A percentile compares a stretch with the other conserved stretches of the same genome.
These are phyloP conservation scores for Catostylus mosaicus DNA, from an alignment of 30 jellyfish, hydroid and myxozoan species.

Conservation along the genomic window DNA sequence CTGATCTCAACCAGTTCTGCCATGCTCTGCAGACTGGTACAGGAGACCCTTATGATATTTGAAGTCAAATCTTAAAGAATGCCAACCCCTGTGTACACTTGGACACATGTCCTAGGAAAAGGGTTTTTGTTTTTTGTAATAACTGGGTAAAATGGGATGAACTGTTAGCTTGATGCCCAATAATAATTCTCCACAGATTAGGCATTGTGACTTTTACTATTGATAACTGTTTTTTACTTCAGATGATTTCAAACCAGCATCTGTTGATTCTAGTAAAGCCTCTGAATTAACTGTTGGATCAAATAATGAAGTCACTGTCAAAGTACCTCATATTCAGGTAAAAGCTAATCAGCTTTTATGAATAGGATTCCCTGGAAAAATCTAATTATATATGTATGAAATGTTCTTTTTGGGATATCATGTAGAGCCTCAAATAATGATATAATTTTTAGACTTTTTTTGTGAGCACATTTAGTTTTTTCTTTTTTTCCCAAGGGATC, in stretches of 20 bases:
- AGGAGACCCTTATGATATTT: too few relatives aligned
- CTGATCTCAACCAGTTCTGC: too few relatives aligned
- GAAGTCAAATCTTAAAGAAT: too few relatives aligned
- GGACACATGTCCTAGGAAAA: not conserved
- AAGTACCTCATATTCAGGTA: slow-evolving; percentile 79
- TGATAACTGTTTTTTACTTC: not conserved
- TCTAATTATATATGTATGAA: too few relatives aligned
- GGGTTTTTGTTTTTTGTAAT: not conserved
- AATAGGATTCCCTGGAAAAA: too few relatives aligned
- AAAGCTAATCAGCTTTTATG: not conserved
- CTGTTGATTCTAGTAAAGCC: slow-evolving; percentile 88
- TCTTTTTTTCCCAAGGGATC: too few relatives aligned
- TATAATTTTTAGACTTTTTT: too few relatives aligned
- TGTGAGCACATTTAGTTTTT: too few relatives aligned
- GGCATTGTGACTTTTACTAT: not conserved
- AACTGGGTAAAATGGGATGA: not conserved
- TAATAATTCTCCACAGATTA: not conserved
- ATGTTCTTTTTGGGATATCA: too few relatives aligned
- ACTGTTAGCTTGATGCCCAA: not conserved
- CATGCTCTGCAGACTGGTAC: too few relatives aligned
- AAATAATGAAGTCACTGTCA: slow-evolving; percentile 75
- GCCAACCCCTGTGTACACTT: too few relatives aligned
- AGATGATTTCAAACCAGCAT: slow-evolving; percentile 98
- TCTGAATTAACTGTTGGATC: slow-evolving; percentile 81
- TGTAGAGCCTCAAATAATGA: too few relatives aligned